phyloP scores from a whole-genome alignment of 2,888 invertebrate species.

The Adineta ricciae region DNA sequence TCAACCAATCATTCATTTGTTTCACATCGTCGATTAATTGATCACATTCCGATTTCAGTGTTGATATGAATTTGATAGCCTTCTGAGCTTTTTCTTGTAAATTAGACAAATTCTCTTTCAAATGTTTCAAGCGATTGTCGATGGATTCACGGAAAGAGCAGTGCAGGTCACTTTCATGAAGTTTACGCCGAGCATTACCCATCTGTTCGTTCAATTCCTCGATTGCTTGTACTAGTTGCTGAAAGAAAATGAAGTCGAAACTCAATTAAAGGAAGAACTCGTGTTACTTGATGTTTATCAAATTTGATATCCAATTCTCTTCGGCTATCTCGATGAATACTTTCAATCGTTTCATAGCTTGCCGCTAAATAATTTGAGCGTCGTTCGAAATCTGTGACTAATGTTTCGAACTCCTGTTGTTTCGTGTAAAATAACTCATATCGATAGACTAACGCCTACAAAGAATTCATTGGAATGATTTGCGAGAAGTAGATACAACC shows the following conservation, averaged over 20 bases:
- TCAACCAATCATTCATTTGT: slow-evolving; percentile 15
- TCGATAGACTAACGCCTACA: neutral
- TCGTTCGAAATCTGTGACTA: neutral
- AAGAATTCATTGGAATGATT: neutral
- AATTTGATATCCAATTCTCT: neutral
- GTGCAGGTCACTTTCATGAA: neutral
- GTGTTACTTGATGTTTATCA: slow-evolving; percentile 15
- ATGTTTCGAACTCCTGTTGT: neutral
- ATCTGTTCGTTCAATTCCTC: neutral
- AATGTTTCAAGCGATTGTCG: neutral
- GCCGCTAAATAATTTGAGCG: neutral
- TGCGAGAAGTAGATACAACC: too few species aligned
- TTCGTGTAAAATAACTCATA: neutral
- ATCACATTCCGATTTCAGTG: neutral
- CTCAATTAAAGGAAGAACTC: neutral
- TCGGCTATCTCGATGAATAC: neutral
- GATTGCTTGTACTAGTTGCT: neutral
- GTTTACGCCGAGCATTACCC: neutral
- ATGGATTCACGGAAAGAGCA: neutral
- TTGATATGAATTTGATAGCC: neutral
- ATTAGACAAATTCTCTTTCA: neutral
- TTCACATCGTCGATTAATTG: neutral
- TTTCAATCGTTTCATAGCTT: slow-evolving; percentile 2
- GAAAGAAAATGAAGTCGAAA: neutral
- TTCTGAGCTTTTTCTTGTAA: neutral